Evolutionary conservation across 2,797 vertebrate genomes (phyloP).

Genomic region (Lutra lutra): DNA sequence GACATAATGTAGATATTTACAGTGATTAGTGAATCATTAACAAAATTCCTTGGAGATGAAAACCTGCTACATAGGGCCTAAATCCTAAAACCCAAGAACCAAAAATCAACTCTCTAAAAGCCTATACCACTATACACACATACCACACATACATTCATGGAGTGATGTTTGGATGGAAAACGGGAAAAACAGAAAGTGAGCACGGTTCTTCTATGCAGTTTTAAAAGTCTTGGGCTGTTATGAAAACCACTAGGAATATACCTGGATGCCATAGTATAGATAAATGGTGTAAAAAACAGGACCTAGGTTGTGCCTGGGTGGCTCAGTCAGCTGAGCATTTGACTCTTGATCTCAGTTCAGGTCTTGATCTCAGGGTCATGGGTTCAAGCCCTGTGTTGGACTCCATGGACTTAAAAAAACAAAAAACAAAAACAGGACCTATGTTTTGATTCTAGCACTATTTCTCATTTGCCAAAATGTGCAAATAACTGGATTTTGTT

Average conservation of each 20-base stretch:
- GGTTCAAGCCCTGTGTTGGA: background rate
- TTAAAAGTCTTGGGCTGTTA: background rate
- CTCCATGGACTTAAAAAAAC: background rate
- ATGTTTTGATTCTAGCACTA: background rate
- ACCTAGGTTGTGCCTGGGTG: too few relatives aligned
- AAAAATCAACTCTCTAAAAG: background rate
- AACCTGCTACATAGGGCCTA: background rate
- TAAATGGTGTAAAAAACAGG: background rate
- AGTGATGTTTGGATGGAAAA: background rate
- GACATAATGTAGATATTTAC: constrained; percentile 13
- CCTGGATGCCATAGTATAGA: background rate
- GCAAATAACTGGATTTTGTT: background rate
- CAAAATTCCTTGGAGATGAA: constrained; percentile 41
- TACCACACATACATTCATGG: background rate
- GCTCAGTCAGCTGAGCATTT: too few relatives aligned
- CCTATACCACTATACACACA: too few relatives aligned
- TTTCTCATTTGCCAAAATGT: background rate
- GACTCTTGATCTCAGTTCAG: too few relatives aligned
- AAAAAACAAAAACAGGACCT: too few relatives aligned
- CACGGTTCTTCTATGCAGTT: background rate
- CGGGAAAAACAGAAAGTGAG: background rate
- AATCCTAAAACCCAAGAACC: background rate
- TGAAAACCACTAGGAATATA: background rate
- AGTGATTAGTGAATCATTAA: constrained; percentile 50
- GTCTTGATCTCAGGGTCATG: background rate